A percentile compares a stretch with the other conserved stretches of the same genome.
Conservation (phyloP, 2,797 vertebrate genomes). For the Craterocephalus amniculus region DNA sequence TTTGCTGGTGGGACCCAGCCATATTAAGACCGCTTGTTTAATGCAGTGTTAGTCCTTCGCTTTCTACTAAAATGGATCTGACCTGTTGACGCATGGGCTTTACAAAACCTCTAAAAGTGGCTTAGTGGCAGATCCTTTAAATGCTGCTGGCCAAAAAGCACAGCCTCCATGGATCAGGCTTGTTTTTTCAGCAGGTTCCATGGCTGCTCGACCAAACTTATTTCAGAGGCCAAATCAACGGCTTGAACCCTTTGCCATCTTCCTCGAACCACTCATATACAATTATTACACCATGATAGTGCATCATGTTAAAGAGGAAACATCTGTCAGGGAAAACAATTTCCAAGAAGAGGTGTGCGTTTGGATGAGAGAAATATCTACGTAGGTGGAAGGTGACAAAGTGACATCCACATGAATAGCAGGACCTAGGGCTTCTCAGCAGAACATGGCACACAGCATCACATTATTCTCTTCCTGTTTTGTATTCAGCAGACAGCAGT, state of each 20-base stretch:
- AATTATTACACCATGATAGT: neutral
- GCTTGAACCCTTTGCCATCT: neutral
- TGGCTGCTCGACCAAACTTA: neutral
- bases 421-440: neutral
- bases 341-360: neutral
- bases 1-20: slow-evolving; percentile 3
- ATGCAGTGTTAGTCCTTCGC: neutral
- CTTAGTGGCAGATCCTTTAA: neutral
- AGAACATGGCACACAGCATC: neutral
- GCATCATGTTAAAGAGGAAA: neutral
- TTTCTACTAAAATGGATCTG: neutral
- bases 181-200: neutral
- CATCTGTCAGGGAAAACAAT: neutral
- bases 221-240: neutral
- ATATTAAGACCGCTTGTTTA: neutral
- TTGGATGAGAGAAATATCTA: neutral
- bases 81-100: neutral
- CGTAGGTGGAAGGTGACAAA: neutral
- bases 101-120: neutral
- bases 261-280: neutral
- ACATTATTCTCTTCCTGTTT: neutral
- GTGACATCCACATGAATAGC: slow-evolving; percentile 1
- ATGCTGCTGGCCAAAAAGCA: neutral
- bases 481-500: slow-evolving; percentile 2
- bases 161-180: neutral